A percentile compares a stretch with the other conserved stretches of the same genome.
Conservation (phyloP, 2,797 vertebrate species). For the Sciurus carolinensis region DNA sequence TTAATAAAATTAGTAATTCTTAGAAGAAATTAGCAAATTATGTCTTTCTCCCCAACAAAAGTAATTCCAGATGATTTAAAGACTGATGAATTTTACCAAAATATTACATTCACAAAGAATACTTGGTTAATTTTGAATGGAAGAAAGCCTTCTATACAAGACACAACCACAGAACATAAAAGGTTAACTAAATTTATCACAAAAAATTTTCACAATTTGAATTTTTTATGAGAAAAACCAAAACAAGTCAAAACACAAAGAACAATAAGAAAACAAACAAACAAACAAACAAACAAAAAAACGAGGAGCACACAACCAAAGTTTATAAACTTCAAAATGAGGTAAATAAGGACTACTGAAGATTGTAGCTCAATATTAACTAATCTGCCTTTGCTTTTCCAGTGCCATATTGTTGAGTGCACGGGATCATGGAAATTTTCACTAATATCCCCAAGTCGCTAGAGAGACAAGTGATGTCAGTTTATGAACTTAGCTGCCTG, state of each 20-base stretch:
- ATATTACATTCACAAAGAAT: neutral
- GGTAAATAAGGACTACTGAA: neutral
- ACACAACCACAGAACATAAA: neutral
- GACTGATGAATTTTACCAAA: neutral
- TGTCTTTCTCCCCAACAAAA: neutral
- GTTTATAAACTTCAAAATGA: neutral
- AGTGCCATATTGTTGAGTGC: neutral
- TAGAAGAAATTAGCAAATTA: neutral
- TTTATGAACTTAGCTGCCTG: rapidly evolving
- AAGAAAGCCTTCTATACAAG: neutral
- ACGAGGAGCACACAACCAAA: neutral
- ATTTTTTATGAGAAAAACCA: neutral
- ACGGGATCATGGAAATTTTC: neutral
- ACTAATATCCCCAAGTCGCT: neutral
- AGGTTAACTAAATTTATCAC: neutral
- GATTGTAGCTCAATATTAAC: neutral
- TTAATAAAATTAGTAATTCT: neutral
- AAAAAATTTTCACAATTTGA: neutral
- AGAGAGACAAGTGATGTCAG: neutral
- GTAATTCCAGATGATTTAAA: neutral
- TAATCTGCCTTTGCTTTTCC: neutral
- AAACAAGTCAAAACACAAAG: neutral
- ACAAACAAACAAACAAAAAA: neutral
- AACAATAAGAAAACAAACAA: neutral
- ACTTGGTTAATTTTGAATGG: neutral